Base-by-base conservation (phyloP, 2,113 vertebrate genomes). In the Passer montanus region DNA sequence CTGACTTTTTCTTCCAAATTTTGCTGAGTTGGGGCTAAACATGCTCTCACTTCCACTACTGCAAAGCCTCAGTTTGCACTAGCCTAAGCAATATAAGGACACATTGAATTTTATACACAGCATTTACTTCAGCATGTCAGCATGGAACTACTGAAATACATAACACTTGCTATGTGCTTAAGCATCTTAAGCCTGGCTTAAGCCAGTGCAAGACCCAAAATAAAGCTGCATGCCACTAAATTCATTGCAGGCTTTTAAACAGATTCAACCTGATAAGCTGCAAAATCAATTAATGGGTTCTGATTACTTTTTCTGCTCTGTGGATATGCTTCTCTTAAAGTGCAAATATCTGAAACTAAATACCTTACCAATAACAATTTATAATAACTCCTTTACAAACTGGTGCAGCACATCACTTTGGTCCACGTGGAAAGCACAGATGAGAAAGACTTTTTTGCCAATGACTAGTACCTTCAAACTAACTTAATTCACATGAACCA, bases 391-490 rank as follows among this genome's bases (percentile, higher is more conserved):
- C 22, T 75, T 90, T 59, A 75, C 39, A 91, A 80, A 87, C 30
- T 23, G 14, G 16, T 63, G 35, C n/a, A 93, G 55, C 33, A 76
- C 47, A 52, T 81, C 70, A 49, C 56, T 94, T 80, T 10, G 73
- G 35, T 67, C 90, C 64, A 88, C 28, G 59, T 10, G 16, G 50
- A 89, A 91, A 76, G 47, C 37, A 90, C 15, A 58, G 50, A 70
- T 72, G 49, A 89, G 33, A 20, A 94, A 90, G n/a, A 62, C 11
- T 37, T 64, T 95, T 69, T 94, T 94, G 73, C 56, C 73, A 84
- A 15, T 12, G 49, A 77, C 66, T 73, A 53, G 31, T 84, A 90
- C 77, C 53, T 96, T 82, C 60, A 81, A 77, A 66, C n/a, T 72
- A 78, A 75, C 19, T 69, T 49, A 78, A 91, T 75, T 88, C 44